Evolutionary conservation across 2,797 vertebrate species (phyloP), one percentile per base, ranked within the genome.

Genomic region (Schizopygopsis malacanthus): DNA sequence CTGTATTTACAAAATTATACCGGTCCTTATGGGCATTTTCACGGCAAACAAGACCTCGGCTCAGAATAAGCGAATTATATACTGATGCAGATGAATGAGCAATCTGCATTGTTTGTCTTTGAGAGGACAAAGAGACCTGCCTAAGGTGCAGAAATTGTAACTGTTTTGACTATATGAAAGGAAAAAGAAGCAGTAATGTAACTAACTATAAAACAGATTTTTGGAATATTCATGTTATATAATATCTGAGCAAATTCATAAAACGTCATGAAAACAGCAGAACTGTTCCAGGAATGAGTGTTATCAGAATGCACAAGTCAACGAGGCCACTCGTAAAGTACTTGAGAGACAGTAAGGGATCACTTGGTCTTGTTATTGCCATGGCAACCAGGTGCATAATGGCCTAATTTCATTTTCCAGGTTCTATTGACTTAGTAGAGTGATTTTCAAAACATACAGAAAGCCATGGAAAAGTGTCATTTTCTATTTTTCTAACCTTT

Each of bases 251-350:
- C 37, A 71, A 43, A 70, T 45, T 72, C 39, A 41, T 52, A 69
- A 69, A 52, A 77, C 12, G 15, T 61, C n/a, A 37, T 79, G 25
- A 71, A 69, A 78, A 50, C 76, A 79, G 39, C 67, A 71, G 67
- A 82, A 71, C 45, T 33, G 41, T 47, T 18, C 15, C 22, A n/a
- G 12, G 67, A 84, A 78, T 54, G 65, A 50, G 82, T 71, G 71
- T 83, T 90, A 86, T 83, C 82, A 87, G 82, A 79, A 78, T 78
- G 79, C 84, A 86, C 22, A n/a, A 76, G 84, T 88, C 86, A 89
- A 86, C 75, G 82, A 83, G 88, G 77, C 78, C 79, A 71, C 79
- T 20, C 3, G 20, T 79, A 79, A 71, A 59, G 77, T 79, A 79
- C 76, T 85, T 85, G 83, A 72, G 52, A 79, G 50, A 79, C 65